A percentile compares a stretch with the other conserved stretches of the same genome.
Conservation (phyloP, 2,888 invertebrate genomes). For the Sinopyrophorus schimmeli region DNA sequence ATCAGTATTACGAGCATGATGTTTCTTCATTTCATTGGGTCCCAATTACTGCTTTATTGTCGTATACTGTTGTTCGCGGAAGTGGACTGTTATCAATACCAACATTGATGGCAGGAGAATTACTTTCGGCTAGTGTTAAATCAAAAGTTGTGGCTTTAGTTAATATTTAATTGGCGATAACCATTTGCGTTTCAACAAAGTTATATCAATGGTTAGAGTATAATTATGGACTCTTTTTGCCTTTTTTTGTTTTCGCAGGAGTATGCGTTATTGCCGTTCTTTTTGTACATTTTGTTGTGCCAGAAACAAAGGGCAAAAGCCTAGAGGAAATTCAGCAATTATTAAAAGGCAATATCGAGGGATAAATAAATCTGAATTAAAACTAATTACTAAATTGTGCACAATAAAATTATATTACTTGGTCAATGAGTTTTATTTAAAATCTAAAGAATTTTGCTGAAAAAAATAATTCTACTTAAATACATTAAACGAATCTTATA, state of each 20-base stretch:
- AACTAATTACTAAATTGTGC: too few species aligned
- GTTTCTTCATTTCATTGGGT: conserved; percentile 36
- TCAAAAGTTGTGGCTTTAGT: conserved; percentile 42
- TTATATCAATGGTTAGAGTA: conserved; percentile 44
- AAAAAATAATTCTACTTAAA: too few species aligned
- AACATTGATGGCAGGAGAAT: conserved; percentile 40
- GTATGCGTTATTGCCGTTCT: conserved; percentile 39
- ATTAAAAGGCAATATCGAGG: conserved; percentile 24
- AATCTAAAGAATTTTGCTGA: too few species aligned
- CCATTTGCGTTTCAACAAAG: conserved; percentile 39
- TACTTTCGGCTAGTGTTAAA: conserved; percentile 45
- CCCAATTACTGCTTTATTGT: conserved; percentile 38
- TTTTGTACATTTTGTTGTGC: conserved; percentile 42
- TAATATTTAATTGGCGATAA: conserved; percentile 42
- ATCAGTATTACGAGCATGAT: conserved; percentile 30
- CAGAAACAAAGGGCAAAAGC: conserved; percentile 46
- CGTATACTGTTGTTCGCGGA: conserved; percentile 36
- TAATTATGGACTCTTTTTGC: conserved; percentile 40
- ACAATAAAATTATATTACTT: too few species aligned
- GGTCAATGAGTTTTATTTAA: too few species aligned
- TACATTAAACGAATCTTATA: too few species aligned
- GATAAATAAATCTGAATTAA: too few species aligned
- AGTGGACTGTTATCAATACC: conserved; percentile 40
- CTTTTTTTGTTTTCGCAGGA: conserved; percentile 41
- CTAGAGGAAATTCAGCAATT: conserved; percentile 43